Percentiles rank a stretch among this genome's conserved stretches.
These are phyloP conservation scores for Drosophila limbata DNA, from an alignment of 2,888 invertebrate species.

Conservation along the genomic window DNA sequence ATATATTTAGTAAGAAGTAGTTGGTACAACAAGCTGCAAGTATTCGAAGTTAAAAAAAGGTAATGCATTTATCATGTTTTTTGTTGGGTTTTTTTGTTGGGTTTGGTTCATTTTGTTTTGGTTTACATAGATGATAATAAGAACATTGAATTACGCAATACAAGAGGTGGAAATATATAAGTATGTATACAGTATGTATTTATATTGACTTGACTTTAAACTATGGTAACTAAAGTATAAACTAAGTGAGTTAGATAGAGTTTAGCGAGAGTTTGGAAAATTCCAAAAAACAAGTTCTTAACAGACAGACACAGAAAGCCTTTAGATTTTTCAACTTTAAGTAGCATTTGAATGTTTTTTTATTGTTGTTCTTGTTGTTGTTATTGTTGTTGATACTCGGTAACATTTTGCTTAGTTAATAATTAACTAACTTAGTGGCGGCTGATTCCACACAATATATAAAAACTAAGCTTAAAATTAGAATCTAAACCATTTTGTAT, in stretches of 20 bases:
- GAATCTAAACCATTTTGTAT: slow-evolving; percentile 29
- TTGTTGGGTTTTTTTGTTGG: slow-evolving; percentile 1
- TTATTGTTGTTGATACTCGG: slow-evolving; percentile 31
- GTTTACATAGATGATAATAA: slow-evolving; percentile 24
- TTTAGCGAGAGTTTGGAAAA: slow-evolving; percentile 4
- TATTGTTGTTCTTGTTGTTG: slow-evolving; percentile 21
- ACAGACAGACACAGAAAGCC: slow-evolving; percentile 55
- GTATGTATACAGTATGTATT: slow-evolving; percentile 22
- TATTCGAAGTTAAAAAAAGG: slow-evolving; percentile 68
- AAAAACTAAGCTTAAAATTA: slow-evolving; percentile 34
- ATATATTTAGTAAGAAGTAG: slow-evolving; percentile 77
- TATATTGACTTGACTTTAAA: slow-evolving; percentile 18
- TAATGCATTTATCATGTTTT: slow-evolving; percentile 68
- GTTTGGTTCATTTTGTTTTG: slow-evolving; percentile 19
- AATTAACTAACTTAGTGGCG: slow-evolving; percentile 46
- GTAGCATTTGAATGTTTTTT: slow-evolving; percentile 16
- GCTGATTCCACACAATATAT: slow-evolving; percentile 36
- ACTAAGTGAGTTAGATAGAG: slow-evolving; percentile 14
- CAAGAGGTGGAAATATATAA: slow-evolving; percentile 30
- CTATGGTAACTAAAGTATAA: slow-evolving; percentile 23
- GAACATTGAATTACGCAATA: slow-evolving; percentile 34
- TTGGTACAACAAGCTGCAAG: slow-evolving; percentile 81
- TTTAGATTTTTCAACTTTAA: slow-evolving; percentile 23
- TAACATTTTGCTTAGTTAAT: slow-evolving; percentile 50
- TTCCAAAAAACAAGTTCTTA: slow-evolving; percentile 22